Evolutionary conservation across 2,797 vertebrate genomes (phyloP).

Genomic region (Hirundo rustica): DNA sequence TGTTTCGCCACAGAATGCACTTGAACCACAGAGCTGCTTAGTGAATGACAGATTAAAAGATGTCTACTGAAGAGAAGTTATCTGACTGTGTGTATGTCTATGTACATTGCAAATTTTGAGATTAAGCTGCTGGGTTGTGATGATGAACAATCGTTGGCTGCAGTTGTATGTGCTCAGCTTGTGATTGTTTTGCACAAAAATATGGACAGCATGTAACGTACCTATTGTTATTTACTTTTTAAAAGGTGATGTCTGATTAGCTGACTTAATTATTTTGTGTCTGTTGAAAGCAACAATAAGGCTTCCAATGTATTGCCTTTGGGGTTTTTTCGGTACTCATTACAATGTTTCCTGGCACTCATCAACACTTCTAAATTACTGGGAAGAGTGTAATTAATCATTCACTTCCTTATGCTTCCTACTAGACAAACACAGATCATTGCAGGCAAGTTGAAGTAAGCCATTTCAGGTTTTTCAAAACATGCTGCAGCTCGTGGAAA

Average conservation of each 20-base stretch:
- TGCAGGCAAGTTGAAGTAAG: conserved; percentile 40
- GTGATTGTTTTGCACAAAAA: neutral
- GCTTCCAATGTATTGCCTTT: neutral
- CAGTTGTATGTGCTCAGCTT: neutral
- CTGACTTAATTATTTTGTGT: neutral
- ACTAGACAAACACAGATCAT: conserved; percentile 8
- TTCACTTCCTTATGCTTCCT: conserved; percentile 39
- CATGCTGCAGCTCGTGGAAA: conserved; percentile 27
- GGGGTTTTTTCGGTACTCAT: neutral
- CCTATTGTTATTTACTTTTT: conserved; percentile 6
- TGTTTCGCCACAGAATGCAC: neutral
- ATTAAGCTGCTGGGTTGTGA: neutral
- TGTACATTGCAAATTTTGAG: neutral
- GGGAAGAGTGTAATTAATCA: conserved; percentile 57
- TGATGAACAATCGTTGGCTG: neutral
- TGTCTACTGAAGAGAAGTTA: neutral
- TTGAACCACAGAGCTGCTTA: neutral
- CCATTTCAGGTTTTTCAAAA: conserved; percentile 8
- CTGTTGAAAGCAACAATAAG: neutral
- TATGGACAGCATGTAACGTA: neutral
- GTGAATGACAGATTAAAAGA: neutral
- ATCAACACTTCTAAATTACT: conserved; percentile 51
- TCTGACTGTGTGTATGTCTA: neutral
- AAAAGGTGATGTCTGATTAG: conserved; percentile 3
- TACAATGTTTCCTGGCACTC: conserved; percentile 33